phyloP scores from a whole-genome alignment of 2,797 vertebrate species.

The Enteromius radiatus region DNA sequence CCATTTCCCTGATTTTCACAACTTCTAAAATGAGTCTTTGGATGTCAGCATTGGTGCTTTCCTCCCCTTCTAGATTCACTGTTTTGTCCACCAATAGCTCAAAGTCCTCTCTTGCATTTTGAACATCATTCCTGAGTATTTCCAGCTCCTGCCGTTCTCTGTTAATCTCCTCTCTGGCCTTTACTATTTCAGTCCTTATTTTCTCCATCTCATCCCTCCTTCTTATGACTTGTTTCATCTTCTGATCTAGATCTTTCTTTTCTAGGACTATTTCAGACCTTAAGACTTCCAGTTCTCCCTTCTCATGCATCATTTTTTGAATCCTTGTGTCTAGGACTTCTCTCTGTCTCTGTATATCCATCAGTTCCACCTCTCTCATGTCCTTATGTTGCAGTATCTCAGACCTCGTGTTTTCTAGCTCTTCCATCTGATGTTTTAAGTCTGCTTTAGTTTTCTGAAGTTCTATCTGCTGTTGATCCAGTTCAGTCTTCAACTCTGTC shows the following conservation, averaged over 20 bases:
- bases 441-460: conserved; percentile 32
- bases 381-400: conserved; percentile 19
- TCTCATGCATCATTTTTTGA: conserved; percentile 38
- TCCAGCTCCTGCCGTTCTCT: conserved; percentile 29
- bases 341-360: conserved; percentile 30
- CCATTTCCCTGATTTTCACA: conserved; percentile 45
- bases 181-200: conserved; percentile 39
- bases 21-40: conserved; percentile 46
- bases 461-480: conserved; percentile 42
- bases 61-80: conserved; percentile 17
- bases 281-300: conserved; percentile 42
- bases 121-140: conserved; percentile 26
- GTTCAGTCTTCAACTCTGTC: conserved; percentile 25
- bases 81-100: conserved; percentile 28
- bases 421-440: conserved; percentile 5
- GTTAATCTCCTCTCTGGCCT: conserved; percentile 23
- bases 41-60: conserved; percentile 23
- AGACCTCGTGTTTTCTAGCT: conserved; percentile 12
- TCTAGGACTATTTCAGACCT: conserved; percentile 43
- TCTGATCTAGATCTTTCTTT: conserved; percentile 46
- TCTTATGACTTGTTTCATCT: conserved; percentile 33
- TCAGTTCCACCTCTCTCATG: neutral
- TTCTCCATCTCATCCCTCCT: conserved; percentile 45
- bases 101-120: conserved; percentile 35
- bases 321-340: conserved; percentile 23